Conservation (phyloP, 2,888 invertebrate genomes). For the Trachelus iudaicus region DNA sequence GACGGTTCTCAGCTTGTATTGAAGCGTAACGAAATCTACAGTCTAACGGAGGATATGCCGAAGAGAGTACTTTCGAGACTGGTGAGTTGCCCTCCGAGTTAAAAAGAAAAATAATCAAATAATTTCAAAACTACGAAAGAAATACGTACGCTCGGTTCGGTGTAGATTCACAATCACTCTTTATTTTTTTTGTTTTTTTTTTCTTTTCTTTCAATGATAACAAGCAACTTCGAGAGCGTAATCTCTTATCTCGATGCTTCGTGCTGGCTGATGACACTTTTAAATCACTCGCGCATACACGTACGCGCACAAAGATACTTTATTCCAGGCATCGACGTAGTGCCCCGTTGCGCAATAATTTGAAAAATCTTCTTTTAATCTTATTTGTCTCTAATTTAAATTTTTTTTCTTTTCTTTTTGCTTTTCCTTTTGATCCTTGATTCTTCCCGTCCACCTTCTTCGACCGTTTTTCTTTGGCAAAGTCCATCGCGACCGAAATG, state of each 20-base stretch:
- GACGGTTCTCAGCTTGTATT: constrained; percentile 67
- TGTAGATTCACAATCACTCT: too few species aligned
- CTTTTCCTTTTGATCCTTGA: constrained; percentile 29
- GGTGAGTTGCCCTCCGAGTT: constrained; percentile 63
- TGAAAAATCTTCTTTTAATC: constrained; percentile 19
- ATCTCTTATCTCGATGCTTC: background rate
- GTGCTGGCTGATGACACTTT: background rate
- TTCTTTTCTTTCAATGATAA: background rate
- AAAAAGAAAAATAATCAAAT: constrained; percentile 17
- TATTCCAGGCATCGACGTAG: background rate
- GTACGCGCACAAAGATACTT: background rate
- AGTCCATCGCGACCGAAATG: constrained; percentile 69
- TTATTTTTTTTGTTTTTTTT: too few species aligned
- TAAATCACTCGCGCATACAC: background rate
- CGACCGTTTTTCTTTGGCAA: constrained; percentile 50
- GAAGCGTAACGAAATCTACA: constrained; percentile 69
- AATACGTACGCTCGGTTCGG: background rate
- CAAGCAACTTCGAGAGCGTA: background rate
- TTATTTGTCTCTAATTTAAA: constrained; percentile 21
- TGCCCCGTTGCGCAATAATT: background rate
- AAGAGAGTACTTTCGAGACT: constrained; percentile 68
- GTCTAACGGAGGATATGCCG: constrained; percentile 69
- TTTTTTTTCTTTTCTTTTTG: constrained; percentile 27
- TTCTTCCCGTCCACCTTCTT: constrained; percentile 40
- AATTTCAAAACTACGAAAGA: background rate